Conservation (phyloP, 2,888 invertebrate species). For the Cistogaster globosa region DNA sequence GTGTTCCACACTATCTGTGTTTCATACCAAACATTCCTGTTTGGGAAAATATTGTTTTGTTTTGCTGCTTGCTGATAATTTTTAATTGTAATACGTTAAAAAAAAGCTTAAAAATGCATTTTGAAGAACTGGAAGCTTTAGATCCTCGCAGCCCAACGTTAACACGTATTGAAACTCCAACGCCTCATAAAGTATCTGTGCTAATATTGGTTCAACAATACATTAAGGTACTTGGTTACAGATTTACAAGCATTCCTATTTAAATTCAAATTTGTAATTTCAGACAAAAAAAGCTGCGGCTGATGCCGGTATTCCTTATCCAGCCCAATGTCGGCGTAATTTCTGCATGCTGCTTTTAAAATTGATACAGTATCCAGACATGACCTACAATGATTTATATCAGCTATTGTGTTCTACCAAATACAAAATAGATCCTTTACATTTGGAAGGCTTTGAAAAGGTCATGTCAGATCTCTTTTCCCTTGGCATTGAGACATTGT, state of each 20-base stretch:
- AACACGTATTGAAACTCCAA: slow-evolving; percentile 84
- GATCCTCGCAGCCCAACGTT: slow-evolving; percentile 77
- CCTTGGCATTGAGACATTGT: slow-evolving; percentile 86
- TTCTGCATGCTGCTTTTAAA: slow-evolving; percentile 92
- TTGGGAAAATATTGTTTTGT: neutral
- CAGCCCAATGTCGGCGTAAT: slow-evolving; percentile 87
- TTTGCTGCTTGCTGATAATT: neutral
- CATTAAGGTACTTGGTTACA: slow-evolving; percentile 84
- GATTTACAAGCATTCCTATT: neutral
- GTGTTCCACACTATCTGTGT: neutral
- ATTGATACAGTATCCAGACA: slow-evolving; percentile 90
- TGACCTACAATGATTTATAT: slow-evolving; percentile 88
- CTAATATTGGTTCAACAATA: slow-evolving; percentile 90
- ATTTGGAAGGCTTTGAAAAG: slow-evolving; percentile 84
- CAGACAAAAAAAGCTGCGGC: slow-evolving; percentile 79
- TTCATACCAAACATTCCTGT: neutral
- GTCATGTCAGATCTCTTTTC: slow-evolving; percentile 84
- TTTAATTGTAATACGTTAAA: neutral
- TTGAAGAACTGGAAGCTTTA: slow-evolving; percentile 80
- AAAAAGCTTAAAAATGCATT: slow-evolving; percentile 71
- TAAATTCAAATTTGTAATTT: neutral
- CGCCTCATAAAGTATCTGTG: slow-evolving; percentile 91
- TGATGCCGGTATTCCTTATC: slow-evolving; percentile 78
- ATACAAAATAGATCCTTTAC: slow-evolving; percentile 78
- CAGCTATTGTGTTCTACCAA: slow-evolving; percentile 84